Evolutionary conservation across 2,888 invertebrate genomes (phyloP).

Genomic region (Gymnocheta viridis): DNA sequence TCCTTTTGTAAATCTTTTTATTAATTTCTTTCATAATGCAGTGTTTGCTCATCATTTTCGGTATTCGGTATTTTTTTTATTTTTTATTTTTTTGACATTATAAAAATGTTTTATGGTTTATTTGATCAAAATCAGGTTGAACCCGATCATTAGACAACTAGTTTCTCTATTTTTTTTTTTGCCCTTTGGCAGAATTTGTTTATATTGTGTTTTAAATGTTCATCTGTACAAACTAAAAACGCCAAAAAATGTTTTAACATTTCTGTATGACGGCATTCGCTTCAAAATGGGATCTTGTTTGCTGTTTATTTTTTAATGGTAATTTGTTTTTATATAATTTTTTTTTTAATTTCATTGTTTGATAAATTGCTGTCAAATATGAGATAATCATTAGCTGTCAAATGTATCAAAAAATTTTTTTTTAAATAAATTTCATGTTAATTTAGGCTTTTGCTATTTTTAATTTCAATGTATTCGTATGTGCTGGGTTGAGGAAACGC

Average conservation of each 20-base stretch:
- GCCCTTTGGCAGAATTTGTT: constrained; percentile 52
- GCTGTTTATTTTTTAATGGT: constrained; percentile 27
- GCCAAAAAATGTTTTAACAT: neutral
- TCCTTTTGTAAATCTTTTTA: neutral
- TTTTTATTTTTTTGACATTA: constrained; percentile 40
- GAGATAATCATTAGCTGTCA: constrained; percentile 70
- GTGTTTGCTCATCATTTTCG: constrained; percentile 57
- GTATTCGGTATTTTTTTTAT: neutral
- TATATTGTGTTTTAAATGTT: constrained; percentile 48
- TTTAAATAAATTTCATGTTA: neutral
- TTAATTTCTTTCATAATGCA: constrained; percentile 29
- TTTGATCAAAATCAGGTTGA: constrained; percentile 56
- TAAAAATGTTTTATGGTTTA: constrained; percentile 45
- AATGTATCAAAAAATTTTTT: constrained; percentile 26
- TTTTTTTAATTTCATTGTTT: constrained; percentile 59
- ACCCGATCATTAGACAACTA: constrained; percentile 30
- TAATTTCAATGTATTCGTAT: constrained; percentile 3
- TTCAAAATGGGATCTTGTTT: constrained; percentile 47
- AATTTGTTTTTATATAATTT: neutral
- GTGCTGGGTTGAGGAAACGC: constrained; percentile 38
- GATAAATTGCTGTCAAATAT: constrained; percentile 70
- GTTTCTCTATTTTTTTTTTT: constrained; percentile 49
- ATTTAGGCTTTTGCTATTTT: neutral
- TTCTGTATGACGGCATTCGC: constrained; percentile 39
- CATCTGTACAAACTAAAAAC: constrained; percentile 32